These are phyloP conservation scores for Pyrocoelia pectoralis DNA, from an alignment of 2,888 invertebrate species.

Conservation along the genomic window DNA sequence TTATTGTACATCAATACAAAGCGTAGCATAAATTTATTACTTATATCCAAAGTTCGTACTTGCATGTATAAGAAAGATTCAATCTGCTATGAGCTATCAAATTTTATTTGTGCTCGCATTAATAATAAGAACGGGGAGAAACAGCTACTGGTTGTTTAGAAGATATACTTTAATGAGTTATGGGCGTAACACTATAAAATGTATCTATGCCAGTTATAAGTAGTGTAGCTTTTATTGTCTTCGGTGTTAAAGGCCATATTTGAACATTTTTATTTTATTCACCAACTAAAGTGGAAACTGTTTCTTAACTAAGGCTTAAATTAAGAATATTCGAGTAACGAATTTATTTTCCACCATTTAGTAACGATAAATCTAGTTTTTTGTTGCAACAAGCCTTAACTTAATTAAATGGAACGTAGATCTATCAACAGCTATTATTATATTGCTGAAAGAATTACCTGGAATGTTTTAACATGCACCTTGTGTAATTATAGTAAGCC, in stretches of 20 bases:
- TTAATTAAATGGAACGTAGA: conserved; percentile 13
- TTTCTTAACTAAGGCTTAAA: conserved; percentile 22
- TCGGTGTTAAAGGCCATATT: not conserved
- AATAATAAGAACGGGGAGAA: conserved; percentile 29
- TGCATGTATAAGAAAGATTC: conserved; percentile 12
- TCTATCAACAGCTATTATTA: conserved; percentile 14
- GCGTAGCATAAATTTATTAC: not conserved
- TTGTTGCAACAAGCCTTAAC: not conserved
- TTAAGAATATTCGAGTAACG: conserved; percentile 16
- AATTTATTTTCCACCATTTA: conserved; percentile 22
- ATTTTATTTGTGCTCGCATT: conserved; percentile 31
- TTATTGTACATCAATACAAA: not conserved
- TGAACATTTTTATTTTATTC: conserved; percentile 13
- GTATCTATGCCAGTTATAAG: conserved; percentile 28
- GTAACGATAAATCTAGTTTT: conserved; percentile 20
- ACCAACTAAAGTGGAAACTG: conserved; percentile 19
- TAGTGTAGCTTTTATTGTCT: conserved; percentile 14
- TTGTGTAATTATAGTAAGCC: conserved; percentile 1
- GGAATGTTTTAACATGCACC: conserved; percentile 9
- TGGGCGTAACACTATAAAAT: conserved; percentile 36
- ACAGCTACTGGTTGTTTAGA: conserved; percentile 30
- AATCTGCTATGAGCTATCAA: conserved; percentile 27
- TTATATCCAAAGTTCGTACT: not conserved
- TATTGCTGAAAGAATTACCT: conserved; percentile 8
- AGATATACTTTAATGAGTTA: conserved; percentile 35